Base-by-base conservation (phyloP, 2,113 vertebrate genomes). In the Butastur rufipennis region DNA sequence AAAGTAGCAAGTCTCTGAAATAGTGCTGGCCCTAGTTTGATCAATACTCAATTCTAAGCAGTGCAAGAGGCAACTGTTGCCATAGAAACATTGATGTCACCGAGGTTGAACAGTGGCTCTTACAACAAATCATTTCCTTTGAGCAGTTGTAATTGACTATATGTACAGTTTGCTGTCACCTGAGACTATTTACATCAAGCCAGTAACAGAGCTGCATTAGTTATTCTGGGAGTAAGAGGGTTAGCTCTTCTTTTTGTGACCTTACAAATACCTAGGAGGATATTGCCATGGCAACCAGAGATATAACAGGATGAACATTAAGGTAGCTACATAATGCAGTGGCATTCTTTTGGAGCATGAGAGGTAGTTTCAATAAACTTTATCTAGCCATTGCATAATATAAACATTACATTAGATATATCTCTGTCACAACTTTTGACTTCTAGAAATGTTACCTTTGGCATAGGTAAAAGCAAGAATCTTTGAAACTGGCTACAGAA, bases 41-140 rank as follows among this genome's bases (percentile, higher is more conserved):
- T 99, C 99, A 99, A 99, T 99, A 99, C 99, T 99, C 99, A 99
- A 99, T 99, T 99, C 99, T 99, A 98, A 98, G 98, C 98, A 98
- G 98, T 97, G 99, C 98, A 99, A 99, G 99, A 99, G 99, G 98
- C 97, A 97, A 98, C 98, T 94, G 98, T 99, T 99, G 98, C 99
- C 99, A 98, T 97, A 98, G 99, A 99, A 99, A 99, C 99, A 97
- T 98, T 99, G 99, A 99, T 99, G 99, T 99, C 99, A 99, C 98
- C 68, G 98, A 98, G 98, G 99, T 99, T 99, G 99, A 99, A 99
- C 98, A 98, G 98, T 97, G 97, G 97, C 98, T 98, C 98, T 98
- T 99, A 98, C 99, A 98, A 99, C 99, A 99, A 99, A 99, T 99
- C 98, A 99, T 99, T 99, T 99, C 98, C 98, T 99, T 99, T 99